Evolutionary conservation across 2,888 invertebrate species (phyloP).

Genomic region (Nephrotoma guestfalica): DNA sequence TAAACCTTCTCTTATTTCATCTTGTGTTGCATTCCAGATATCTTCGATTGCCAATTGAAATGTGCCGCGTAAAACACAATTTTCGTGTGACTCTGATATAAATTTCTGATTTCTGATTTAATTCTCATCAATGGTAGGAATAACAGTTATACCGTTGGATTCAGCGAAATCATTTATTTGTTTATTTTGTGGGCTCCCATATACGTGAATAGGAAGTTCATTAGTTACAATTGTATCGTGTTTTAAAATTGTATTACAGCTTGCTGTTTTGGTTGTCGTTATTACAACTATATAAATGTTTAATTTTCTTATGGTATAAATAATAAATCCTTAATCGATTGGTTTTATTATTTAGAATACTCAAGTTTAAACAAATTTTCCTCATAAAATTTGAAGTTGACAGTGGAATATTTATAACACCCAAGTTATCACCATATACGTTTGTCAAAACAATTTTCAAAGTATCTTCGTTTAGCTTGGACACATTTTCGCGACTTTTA

Average conservation of each 20-base stretch:
- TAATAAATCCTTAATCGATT: not conserved
- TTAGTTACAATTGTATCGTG: not conserved
- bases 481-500: not conserved
- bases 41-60: not conserved
- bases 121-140: not conserved
- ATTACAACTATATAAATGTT: not conserved
- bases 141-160: not conserved
- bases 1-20: not conserved
- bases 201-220: not conserved
- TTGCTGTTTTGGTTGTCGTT: not conserved
- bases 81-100: not conserved
- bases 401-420: not conserved
- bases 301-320: not conserved
- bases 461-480: not conserved
- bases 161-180: not conserved
- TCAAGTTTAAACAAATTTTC: not conserved
- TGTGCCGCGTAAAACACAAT: not conserved
- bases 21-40: not conserved
- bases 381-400: not conserved
- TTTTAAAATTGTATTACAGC: not conserved
- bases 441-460: not conserved
- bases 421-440: not conserved
- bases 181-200: not conserved
- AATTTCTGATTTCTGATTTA: not conserved
- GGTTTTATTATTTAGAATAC: not conserved